A percentile compares a stretch with the other conserved stretches of the same genome.
phyloP scores from a whole-genome alignment of 2,888 invertebrate genomes.

The Spisula solida region DNA sequence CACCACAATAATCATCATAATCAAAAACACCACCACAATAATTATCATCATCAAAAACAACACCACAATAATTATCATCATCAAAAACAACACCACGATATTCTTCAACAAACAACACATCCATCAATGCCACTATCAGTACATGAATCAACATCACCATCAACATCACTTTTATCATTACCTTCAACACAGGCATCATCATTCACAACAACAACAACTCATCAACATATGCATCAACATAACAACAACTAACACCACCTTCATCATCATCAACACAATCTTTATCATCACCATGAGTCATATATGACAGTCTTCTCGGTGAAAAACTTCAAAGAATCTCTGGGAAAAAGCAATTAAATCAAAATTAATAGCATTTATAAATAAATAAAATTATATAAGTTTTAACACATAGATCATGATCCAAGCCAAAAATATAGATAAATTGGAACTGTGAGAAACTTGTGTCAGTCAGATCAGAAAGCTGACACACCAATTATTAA shows the following conservation, averaged over 20 bases:
- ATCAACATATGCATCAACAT: not conserved
- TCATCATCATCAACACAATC: not conserved
- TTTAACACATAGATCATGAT: not conserved
- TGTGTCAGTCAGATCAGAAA: not conserved
- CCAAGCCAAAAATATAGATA: not conserved
- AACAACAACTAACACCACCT: not conserved
- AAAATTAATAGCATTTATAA: no score
- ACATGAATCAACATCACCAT: no score
- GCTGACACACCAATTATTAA: conserved; percentile 7
- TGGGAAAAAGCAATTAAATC: no score
- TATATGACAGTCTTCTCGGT: not conserved
- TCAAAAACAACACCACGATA: not conserved
- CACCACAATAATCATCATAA: not conserved
- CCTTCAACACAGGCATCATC: not conserved
- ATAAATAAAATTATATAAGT: no score
- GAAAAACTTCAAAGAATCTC: no score
- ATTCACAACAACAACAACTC: not conserved
- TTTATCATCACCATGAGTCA: not conserved
- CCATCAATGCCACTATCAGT: not conserved
- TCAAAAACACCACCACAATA: not conserved
- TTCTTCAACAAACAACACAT: not conserved
- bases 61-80: not conserved
- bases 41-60: not conserved
- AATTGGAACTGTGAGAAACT: not conserved
- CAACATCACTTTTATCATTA: not conserved